Percentiles rank a stretch among this genome's conserved stretches.
These are phyloP conservation scores for Papilio xuthus DNA, from an alignment of 1,140 invertebrate species.

Conservation along the genomic window DNA sequence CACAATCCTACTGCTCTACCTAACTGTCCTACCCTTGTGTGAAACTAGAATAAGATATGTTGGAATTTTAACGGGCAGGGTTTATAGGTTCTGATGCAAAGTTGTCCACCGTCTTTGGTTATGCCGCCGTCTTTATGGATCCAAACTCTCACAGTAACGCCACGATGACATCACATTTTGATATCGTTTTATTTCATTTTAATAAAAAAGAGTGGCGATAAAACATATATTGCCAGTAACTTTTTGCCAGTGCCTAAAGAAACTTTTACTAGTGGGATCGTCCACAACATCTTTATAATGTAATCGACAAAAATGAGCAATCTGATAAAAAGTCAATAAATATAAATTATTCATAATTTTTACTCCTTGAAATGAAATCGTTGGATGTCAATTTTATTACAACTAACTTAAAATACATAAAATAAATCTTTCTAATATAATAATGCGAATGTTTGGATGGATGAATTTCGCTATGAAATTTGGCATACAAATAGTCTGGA, in stretches of 20 bases:
- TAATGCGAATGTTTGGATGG: too few species aligned
- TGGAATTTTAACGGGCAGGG: conserved; percentile 28
- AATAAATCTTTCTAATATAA: too few species aligned
- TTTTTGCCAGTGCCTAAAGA: not conserved
- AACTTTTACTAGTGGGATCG: not conserved
- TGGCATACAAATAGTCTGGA: too few species aligned
- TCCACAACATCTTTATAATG: too few species aligned
- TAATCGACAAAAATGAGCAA: too few species aligned
- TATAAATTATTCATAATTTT: not conserved
- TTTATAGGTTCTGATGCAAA: conserved; percentile 19
- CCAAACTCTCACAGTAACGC: not conserved
- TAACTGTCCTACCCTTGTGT: not conserved
- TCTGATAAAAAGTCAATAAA: not conserved
- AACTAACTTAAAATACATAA: not conserved
- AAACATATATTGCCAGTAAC: not conserved
- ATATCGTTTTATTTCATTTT: not conserved
- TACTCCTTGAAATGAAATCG: not conserved
- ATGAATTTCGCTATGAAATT: too few species aligned
- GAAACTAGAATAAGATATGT: not conserved
- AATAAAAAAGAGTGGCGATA: not conserved
- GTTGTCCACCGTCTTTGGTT: conserved; percentile 11
- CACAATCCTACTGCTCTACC: not conserved
- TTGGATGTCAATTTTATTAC: not conserved
- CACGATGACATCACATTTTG: conserved; percentile 7
- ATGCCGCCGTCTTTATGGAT: conserved; percentile 36